Percentiles rank a stretch among this genome's conserved stretches.
phyloP scores from a whole-genome alignment of 2,797 vertebrate species.

The Sebastes miniatus region DNA sequence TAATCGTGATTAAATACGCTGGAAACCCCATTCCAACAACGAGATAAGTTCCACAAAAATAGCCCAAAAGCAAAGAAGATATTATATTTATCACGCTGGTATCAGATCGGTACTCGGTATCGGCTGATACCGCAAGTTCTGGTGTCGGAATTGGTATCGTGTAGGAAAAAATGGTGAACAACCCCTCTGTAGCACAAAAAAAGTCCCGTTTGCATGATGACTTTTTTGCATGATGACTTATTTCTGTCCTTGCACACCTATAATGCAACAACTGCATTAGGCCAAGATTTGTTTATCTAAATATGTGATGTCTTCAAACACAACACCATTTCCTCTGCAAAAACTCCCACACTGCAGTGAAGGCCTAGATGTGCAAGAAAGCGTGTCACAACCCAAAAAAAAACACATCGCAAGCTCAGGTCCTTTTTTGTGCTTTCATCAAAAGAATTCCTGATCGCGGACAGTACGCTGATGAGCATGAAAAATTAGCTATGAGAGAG shows the following conservation, averaged over 20 bases:
- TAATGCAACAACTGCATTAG: not conserved
- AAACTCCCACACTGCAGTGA: not conserved
- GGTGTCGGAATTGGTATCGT: too few relatives aligned
- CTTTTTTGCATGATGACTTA: not conserved
- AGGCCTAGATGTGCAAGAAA: slow-evolving; percentile 34
- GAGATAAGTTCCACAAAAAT: too few relatives aligned
- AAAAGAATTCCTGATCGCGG: slow-evolving; percentile 25
- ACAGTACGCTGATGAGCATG: not conserved
- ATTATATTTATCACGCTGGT: too few relatives aligned
- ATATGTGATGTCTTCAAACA: not conserved
- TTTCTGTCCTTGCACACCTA: not conserved
- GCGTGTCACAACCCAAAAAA: not conserved
- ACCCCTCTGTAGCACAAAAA: not conserved
- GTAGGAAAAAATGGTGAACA: too few relatives aligned
- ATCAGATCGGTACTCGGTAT: too few relatives aligned
- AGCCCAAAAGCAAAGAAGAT: too few relatives aligned
- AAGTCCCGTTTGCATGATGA: too few relatives aligned
- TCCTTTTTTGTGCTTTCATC: slow-evolving; percentile 9
- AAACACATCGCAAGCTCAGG: not conserved
- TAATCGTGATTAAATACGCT: too few relatives aligned
- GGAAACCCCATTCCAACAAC: too few relatives aligned
- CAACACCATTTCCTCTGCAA: not conserved
- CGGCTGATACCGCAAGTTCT: too few relatives aligned
- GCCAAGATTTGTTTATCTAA: not conserved
- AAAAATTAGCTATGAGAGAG: slow-evolving; percentile 6